A percentile compares a stretch with the other conserved stretches of the same genome.
phyloP scores from a whole-genome alignment of 2,888 invertebrate species.

The Lacanobia oleracea region DNA sequence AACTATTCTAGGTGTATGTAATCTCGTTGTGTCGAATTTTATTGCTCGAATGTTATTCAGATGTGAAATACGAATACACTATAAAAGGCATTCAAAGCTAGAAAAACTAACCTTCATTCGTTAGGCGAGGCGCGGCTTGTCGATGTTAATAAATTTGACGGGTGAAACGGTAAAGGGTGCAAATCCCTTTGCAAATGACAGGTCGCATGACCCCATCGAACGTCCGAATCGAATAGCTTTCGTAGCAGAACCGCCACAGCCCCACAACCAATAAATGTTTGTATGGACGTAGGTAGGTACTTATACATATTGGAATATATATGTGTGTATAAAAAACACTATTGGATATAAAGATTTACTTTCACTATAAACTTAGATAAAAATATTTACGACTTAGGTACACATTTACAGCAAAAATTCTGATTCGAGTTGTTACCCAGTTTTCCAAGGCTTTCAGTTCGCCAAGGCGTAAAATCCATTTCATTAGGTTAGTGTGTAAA shows the following conservation, averaged over 20 bases:
- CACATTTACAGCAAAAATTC: not conserved
- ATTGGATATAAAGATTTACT: not conserved
- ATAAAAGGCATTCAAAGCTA: conserved; percentile 55
- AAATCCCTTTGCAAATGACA: conserved; percentile 85
- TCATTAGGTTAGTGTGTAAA: conserved; percentile 48
- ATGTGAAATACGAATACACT: conserved; percentile 54
- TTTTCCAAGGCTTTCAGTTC: conserved; percentile 27
- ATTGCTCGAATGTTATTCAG: conserved; percentile 60
- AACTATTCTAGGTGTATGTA: conserved; percentile 62
- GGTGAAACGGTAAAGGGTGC: conserved; percentile 80
- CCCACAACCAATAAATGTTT: conserved; percentile 68
- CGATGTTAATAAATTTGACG: conserved; percentile 82
- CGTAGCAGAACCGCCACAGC: conserved; percentile 59
- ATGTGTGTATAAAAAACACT: not conserved
- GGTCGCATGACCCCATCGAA: conserved; percentile 78
- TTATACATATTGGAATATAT: not conserved
- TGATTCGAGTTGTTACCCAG: conserved; percentile 4
- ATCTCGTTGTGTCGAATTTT: conserved; percentile 62
- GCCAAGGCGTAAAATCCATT: conserved; percentile 40
- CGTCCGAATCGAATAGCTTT: conserved; percentile 61
- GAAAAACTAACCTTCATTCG: conserved; percentile 73
- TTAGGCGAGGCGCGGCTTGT: conserved; percentile 70
- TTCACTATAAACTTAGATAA: not conserved
- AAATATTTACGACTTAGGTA: conserved; percentile 1
- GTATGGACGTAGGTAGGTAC: not conserved